Conservation (phyloP, 2,888 invertebrate species). For the Caenorhabditis uteleia region DNA sequence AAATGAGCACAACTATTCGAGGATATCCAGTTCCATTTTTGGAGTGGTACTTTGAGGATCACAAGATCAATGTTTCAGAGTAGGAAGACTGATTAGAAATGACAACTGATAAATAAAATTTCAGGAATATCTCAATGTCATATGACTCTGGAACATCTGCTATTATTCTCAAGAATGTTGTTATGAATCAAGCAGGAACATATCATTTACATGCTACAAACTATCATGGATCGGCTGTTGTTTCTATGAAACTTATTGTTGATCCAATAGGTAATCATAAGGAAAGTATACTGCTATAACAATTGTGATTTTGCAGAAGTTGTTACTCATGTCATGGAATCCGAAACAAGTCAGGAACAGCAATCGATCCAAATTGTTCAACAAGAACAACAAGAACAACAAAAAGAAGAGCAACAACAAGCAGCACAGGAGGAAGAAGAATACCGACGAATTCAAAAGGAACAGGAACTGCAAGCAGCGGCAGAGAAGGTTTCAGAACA, state of each 20-base stretch:
- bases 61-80: constrained; percentile 44
- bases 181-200: constrained; percentile 38
- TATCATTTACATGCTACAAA: constrained; percentile 56
- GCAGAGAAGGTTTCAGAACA: constrained; percentile 37
- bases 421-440: constrained; percentile 1
- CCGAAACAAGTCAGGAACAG: constrained; percentile 1
- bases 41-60: constrained; percentile 50
- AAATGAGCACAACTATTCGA: constrained; percentile 46
- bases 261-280: constrained; percentile 21
- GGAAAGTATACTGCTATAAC: too few species aligned
- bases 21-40: constrained; percentile 54
- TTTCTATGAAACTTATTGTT: constrained; percentile 43
- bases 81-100: constrained; percentile 13
- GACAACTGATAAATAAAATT: constrained; percentile 7
- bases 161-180: constrained; percentile 42
- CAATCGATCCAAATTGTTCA: neutral
- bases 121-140: constrained; percentile 50
- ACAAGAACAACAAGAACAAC: constrained; percentile 2
- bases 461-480: constrained; percentile 15
- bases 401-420: neutral
- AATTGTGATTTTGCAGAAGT: constrained; percentile 17
- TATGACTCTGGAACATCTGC: constrained; percentile 46
- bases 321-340: constrained; percentile 25
- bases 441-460: neutral
- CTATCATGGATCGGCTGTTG: constrained; percentile 47